Evolutionary conservation across 53 echinoderm and acorn worm species (phyloP).

Genomic region (Antedon mediterranea): DNA sequence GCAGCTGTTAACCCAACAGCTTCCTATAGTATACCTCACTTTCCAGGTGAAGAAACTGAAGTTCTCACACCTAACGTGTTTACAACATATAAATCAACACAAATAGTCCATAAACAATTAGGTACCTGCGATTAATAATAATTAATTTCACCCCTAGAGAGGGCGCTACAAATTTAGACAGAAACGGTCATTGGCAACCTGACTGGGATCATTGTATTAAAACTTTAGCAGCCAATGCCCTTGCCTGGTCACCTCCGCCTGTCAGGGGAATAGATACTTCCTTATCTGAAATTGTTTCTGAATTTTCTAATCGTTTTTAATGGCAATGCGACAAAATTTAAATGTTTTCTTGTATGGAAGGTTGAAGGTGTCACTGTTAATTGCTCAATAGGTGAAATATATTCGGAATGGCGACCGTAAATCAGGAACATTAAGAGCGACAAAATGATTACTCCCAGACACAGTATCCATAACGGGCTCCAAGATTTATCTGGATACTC

Average conservation of each 20-base stretch:
- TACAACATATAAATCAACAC: background rate
- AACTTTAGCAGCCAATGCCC: background rate
- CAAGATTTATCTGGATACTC: background rate
- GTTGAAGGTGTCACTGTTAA: background rate
- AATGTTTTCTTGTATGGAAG: background rate
- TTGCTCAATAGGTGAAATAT: background rate
- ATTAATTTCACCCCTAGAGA: background rate
- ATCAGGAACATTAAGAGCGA: background rate
- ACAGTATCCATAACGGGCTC: background rate
- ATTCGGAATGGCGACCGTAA: background rate
- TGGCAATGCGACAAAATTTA: background rate
- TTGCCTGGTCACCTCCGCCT: background rate
- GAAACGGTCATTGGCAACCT: background rate
- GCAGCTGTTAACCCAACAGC: no score
- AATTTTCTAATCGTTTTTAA: background rate
- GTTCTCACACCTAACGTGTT: background rate
- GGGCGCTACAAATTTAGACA: background rate
- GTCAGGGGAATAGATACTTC: background rate
- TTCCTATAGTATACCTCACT: no score
- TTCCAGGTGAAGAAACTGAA: background rate
- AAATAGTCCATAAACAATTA: background rate
- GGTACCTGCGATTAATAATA: background rate
- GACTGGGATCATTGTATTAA: background rate
- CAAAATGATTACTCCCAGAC: background rate
- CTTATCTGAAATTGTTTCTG: slow-evolving; percentile 1